Evolutionary conservation across 2,888 invertebrate genomes (phyloP), one percentile per base, ranked within the genome.

Genomic region (Petrophora chlorosata): DNA sequence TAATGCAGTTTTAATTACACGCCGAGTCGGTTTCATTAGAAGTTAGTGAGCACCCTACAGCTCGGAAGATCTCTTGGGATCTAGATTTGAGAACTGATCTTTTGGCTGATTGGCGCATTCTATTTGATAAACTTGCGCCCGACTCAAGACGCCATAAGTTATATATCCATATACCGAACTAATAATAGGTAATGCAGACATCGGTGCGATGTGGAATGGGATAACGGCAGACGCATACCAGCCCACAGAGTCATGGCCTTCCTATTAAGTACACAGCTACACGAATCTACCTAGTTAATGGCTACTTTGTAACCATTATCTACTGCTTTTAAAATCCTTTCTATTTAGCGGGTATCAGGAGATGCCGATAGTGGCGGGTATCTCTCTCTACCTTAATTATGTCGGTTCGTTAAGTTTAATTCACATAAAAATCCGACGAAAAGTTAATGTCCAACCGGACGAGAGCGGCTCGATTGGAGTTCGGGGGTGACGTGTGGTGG

Each of bases 371-470:
- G 67, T 65, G 63, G 65, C 53, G 53, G 59, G 55, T 39, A 50
- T 55, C 50, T 53, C 58, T 55, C 50, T 53, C 58, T 45, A 60
- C 59, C 59, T 61, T 69, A 75, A 74, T 74, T 72, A 75, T 75
- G 74, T 73, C 73, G 73, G 75, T 77, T 79, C 75, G 70, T 76
- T 77, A 72, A 67, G 67, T 76, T 76, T 78, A 79, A 79, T 79
- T 79, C 76, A 72, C 70, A 76, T 74, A 78, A 78, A 76, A 76
- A 72, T 71, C 70, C 69, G 61, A 78, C 76, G 80, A 80, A 82
- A 81, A 82, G 76, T 79, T 81, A 81, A 80, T 77, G 78, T 77
- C 70, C 72, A 73, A 71, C 65, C 68, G 69, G 65, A 60, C 65
- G 63, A 69, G 56, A 69, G 61, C 64, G 63, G 70, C 49, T 56